Percentiles rank a stretch among this genome's conserved stretches.
These are phyloP conservation scores for Triops longicaudatus DNA, from an alignment of 1,140 invertebrate species.

Conservation along the genomic window DNA sequence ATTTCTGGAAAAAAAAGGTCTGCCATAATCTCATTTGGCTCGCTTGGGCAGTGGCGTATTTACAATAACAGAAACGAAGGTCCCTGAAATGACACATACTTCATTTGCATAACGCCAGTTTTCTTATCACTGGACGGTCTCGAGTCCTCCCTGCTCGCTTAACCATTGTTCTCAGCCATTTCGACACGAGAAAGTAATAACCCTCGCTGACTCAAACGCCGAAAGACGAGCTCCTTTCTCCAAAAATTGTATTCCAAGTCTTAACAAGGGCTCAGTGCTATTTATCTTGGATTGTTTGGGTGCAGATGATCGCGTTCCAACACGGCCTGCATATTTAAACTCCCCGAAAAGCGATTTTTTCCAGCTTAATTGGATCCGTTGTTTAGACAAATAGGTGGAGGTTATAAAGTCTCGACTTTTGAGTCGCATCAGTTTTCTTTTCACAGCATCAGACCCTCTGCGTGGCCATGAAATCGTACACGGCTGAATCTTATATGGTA, in stretches of 20 bases:
- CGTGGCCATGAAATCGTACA: not conserved
- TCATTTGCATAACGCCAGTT: not conserved
- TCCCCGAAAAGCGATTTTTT: too few relatives aligned
- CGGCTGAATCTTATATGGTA: not conserved
- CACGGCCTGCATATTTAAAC: conserved; percentile 12
- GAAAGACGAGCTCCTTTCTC: not conserved
- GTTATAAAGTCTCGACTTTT: not conserved
- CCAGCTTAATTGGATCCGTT: not conserved
- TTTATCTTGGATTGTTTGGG: not conserved
- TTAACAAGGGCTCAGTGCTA: not conserved
- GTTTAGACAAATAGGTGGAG: conserved; percentile 3
- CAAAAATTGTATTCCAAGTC: not conserved
- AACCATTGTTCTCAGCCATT: too few relatives aligned
- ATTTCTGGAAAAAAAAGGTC: not conserved
- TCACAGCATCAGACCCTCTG: not conserved
- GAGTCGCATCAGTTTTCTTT: not conserved
- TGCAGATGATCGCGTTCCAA: too few relatives aligned
- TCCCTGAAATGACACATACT: not conserved
- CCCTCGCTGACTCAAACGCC: too few relatives aligned
- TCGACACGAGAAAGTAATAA: too few relatives aligned
- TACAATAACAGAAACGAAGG: not conserved
- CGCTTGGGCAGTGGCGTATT: not conserved
- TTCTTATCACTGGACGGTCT: not conserved
- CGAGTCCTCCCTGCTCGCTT: not conserved
- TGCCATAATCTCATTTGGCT: not conserved